Conservation (phyloP, 2,888 invertebrate genomes). For the Pammene aurita region DNA sequence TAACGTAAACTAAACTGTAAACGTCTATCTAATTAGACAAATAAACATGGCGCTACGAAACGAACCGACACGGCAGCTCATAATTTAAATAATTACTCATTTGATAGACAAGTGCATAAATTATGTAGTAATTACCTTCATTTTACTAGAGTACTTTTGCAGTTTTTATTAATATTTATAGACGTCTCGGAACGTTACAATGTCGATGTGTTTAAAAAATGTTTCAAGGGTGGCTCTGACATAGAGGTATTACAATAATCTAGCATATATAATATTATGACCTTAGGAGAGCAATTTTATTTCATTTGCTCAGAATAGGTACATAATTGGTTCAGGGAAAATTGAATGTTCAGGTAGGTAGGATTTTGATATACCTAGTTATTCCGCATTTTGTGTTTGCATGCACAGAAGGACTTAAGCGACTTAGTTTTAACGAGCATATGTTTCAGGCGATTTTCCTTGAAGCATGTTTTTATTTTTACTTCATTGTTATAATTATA, state of each 20-base stretch:
- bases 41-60: constrained; percentile 21
- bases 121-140: not conserved
- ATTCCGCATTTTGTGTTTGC: not conserved
- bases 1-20: constrained; percentile 13
- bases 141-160: constrained; percentile 7
- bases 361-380: not conserved
- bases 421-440: not conserved
- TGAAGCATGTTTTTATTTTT: not conserved
- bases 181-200: constrained; percentile 1
- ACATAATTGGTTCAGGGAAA: too few relatives aligned
- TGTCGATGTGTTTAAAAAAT: constrained; percentile 1
- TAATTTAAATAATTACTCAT: constrained; percentile 14
- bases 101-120: constrained; percentile 8
- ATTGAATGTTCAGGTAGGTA: not conserved
- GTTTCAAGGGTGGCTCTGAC: not conserved
- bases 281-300: too few relatives aligned
- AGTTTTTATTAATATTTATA: constrained; percentile 26
- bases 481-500: not conserved
- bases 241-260: too few relatives aligned
- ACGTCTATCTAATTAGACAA: constrained; percentile 23
- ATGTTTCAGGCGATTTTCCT: not conserved
- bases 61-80: constrained; percentile 8
- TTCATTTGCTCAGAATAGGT: too few relatives aligned
- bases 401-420: not conserved
- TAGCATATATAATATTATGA: too few relatives aligned